Base-by-base conservation (phyloP, 2,888 invertebrate species). In the Erpobdella octoculata region DNA sequence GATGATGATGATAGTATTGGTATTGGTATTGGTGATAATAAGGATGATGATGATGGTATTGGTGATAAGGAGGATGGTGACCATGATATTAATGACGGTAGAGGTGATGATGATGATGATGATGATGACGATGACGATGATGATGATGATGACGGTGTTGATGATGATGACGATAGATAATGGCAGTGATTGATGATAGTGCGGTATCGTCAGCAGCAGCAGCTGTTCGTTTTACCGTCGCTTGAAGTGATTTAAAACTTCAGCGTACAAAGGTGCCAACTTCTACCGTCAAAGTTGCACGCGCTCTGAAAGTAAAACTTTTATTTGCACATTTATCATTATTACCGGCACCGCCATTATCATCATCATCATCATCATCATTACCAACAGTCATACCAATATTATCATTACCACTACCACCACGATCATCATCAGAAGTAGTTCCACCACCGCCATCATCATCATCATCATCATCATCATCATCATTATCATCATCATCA, bases 111-210 rank as follows among this genome's bases (percentile, higher is more conserved):
- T 62, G 35, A 33, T 15, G 31, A 33, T 35, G 31, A 28, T 62
- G 8, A 6, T 2, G 59, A 25, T 59, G 59, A 6, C 25, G 8
- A 6, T 6, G 25, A 28, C 28, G 21, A 6, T 31, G 21, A 59
- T 59, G 59, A 59, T 59, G 59, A 59, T 59, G 59, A 59, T 59
- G 59, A 59, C 2, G 6, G 5, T 59, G 59, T 3, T 59, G 59
- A 59, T 59, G 25, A 28, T 6, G 21, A 59, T 5, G 59, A 59
- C 28, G 59, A 59, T 59, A 28, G 28, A 25, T n/a, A 28, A 59
- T 6, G 59, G 28, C 28, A 28, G 28, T 6, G 59, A 59, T 31
- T n/a, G n/a, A n/a, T n/a, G n/a, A n/a, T n/a, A n/a, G n/a, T n/a
- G n/a, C n/a, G n/a, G n/a, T n/a, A n/a, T n/a, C n/a, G n/a, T n/a